Percentiles rank a stretch among this genome's conserved stretches.
Evolutionary conservation across 2,797 vertebrate genomes (phyloP).

Genomic region (Iguana delicatissima): DNA sequence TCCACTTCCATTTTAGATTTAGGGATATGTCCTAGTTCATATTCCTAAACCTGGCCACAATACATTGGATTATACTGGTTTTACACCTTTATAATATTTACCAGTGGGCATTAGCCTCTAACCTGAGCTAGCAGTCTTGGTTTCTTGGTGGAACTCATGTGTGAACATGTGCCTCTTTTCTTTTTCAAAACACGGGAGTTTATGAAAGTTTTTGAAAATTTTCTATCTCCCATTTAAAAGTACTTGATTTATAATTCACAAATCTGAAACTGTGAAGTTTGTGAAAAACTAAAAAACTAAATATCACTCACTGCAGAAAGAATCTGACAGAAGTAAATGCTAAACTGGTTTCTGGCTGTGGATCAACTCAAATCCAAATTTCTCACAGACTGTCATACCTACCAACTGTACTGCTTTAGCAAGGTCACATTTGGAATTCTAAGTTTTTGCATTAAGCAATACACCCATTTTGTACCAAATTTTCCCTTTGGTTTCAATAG

Average conservation of each 20-base stretch:
- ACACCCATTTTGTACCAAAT: background rate
- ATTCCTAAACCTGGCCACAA: background rate
- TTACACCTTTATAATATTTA: background rate
- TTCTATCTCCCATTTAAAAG: background rate
- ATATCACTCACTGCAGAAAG: slow-evolving; percentile 52
- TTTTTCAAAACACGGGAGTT: background rate
- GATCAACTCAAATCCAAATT: slow-evolving; percentile 26
- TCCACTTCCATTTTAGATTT: background rate
- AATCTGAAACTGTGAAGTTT: slow-evolving; percentile 26
- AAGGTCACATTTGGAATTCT: slow-evolving; percentile 25
- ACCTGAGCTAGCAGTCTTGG: background rate
- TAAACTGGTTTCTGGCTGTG: slow-evolving; percentile 30
- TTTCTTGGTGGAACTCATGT: background rate
- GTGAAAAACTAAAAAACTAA: slow-evolving; percentile 25
- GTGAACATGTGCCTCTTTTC: background rate
- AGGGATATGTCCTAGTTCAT: background rate
- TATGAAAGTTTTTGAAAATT: background rate
- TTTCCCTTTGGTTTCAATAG: background rate
- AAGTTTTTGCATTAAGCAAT: slow-evolving; percentile 24
- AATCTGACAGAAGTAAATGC: slow-evolving; percentile 41
- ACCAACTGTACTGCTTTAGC: slow-evolving; percentile 38
- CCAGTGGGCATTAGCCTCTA: background rate
- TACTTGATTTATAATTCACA: slow-evolving; percentile 25
- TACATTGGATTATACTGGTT: background rate
- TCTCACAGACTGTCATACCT: slow-evolving; percentile 35